A percentile compares a stretch with the other conserved stretches of the same genome.
phyloP scores from a whole-genome alignment of 1,140 invertebrate genomes.

The Aculops lycopersici region DNA sequence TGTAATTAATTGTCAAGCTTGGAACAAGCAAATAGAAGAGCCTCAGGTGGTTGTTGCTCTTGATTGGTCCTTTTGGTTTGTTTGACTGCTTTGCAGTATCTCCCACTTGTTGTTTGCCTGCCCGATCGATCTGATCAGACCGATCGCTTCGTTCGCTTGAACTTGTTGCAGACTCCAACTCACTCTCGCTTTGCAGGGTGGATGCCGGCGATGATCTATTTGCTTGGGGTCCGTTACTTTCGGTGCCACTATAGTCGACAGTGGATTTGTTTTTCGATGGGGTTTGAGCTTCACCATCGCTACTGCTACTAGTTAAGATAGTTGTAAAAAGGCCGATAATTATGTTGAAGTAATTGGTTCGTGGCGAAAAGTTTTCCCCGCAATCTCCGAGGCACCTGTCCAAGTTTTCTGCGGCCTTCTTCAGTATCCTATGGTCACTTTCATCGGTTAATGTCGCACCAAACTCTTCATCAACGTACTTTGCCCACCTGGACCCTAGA shows the following conservation, averaged over 20 bases:
- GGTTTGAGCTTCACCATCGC: no score
- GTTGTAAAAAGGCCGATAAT: slow-evolving; percentile 68
- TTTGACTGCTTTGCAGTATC: not conserved
- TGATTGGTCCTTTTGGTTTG: no score
- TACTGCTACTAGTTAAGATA: no score
- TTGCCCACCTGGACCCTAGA: slow-evolving; percentile 24
- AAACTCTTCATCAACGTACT: slow-evolving; percentile 18
- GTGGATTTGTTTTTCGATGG: no score
- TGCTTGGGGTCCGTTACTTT: no score
- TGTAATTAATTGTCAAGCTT: slow-evolving; percentile 66
- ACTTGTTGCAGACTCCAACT: not conserved
- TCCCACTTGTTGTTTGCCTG: no score
- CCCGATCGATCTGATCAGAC: no score
- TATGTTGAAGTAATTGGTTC: slow-evolving; percentile 78
- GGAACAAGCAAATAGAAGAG: slow-evolving; percentile 83
- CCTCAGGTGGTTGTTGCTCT: slow-evolving; percentile 42
- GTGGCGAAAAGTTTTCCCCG: slow-evolving; percentile 54
- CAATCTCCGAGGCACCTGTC: slow-evolving; percentile 41
- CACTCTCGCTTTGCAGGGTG: no score
- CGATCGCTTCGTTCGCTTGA: no score
- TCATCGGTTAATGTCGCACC: slow-evolving; percentile 23
- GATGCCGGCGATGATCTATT: no score
- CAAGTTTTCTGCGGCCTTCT: slow-evolving; percentile 31
- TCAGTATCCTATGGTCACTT: no score
- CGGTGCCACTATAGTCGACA: no score